phyloP scores from a whole-genome alignment of 1,140 invertebrate species.

The Diachasmimorpha longicaudata region DNA sequence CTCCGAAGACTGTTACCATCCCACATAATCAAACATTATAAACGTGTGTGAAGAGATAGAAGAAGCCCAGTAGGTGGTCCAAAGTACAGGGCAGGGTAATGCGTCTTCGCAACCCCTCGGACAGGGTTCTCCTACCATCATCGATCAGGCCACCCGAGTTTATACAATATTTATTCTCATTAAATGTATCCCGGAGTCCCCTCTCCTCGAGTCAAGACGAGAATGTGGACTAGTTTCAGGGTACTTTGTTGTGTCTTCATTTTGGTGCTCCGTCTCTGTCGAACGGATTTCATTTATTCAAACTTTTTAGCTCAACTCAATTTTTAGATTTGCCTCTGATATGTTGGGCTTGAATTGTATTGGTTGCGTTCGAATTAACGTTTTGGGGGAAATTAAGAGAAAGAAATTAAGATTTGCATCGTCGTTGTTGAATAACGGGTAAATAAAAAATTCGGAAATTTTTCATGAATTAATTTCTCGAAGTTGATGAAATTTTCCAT shows the following conservation, averaged over 20 bases:
- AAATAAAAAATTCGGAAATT: too few species aligned
- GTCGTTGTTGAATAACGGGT: too few species aligned
- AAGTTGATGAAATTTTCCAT: too few species aligned
- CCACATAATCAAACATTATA: neutral
- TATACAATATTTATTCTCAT: slow-evolving; percentile 64
- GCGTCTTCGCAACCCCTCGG: slow-evolving; percentile 60
- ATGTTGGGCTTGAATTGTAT: too few species aligned
- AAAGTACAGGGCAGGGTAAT: slow-evolving; percentile 49
- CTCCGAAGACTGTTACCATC: neutral
- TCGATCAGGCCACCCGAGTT: slow-evolving; percentile 59
- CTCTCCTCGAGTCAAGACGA: neutral
- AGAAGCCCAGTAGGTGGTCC: slow-evolving; percentile 52
- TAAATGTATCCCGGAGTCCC: slow-evolving; percentile 35
- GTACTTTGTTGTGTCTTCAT: neutral
- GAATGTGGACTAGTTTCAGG: neutral
- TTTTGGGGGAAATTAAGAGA: too few species aligned
- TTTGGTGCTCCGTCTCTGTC: neutral
- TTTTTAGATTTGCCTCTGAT: too few species aligned
- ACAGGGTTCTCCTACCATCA: slow-evolving; percentile 52
- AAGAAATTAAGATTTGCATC: too few species aligned
- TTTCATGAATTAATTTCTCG: too few species aligned
- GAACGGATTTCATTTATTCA: too few species aligned
- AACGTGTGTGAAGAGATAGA: neutral
- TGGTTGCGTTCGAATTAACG: too few species aligned
- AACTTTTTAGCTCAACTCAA: too few species aligned